Evolutionary conservation across 1,140 invertebrate genomes (phyloP).

Genomic region (Drosophila azteca): DNA sequence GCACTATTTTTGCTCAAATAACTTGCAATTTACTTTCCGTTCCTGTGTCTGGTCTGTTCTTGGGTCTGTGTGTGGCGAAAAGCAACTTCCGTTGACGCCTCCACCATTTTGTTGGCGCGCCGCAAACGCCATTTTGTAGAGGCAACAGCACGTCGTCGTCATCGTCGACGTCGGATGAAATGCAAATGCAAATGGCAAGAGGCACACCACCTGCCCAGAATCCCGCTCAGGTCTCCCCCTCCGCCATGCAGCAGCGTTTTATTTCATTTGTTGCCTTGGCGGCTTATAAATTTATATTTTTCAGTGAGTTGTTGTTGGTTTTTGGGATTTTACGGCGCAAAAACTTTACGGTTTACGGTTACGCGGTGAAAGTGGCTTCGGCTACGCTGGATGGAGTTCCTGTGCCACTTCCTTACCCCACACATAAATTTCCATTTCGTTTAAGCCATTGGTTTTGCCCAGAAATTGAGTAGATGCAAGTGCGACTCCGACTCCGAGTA

Average conservation of each 20-base stretch:
- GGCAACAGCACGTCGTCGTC: constrained; percentile 65
- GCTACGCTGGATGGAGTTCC: constrained; percentile 7
- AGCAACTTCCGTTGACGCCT: constrained; percentile 81
- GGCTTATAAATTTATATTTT: constrained; percentile 78
- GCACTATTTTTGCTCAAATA: constrained; percentile 69
- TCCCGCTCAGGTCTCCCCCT: constrained; percentile 14
- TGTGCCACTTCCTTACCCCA: constrained; percentile 16
- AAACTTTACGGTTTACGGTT: constrained; percentile 72
- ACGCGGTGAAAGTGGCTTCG: constrained; percentile 74
- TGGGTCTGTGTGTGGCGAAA: constrained; percentile 57
- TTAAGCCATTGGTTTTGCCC: constrained; percentile 69
- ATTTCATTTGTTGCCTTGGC: constrained; percentile 67
- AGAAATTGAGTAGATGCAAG: constrained; percentile 73
- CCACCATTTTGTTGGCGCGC: constrained; percentile 76
- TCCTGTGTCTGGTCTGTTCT: constrained; percentile 6
- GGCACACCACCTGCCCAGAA: constrained; percentile 56
- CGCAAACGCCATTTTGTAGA: constrained; percentile 77
- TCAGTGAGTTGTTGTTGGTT: constrained; percentile 48
- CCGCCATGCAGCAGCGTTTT: constrained; percentile 52
- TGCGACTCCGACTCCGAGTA: too few relatives aligned
- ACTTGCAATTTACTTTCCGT: constrained; percentile 77
- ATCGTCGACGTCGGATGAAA: constrained; percentile 41
- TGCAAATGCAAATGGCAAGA: constrained; percentile 54
- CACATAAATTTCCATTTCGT: constrained; percentile 82
- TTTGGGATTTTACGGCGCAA: constrained; percentile 60